Conservation (phyloP, 1,140 invertebrate species). For the Drosophila willistoni region DNA sequence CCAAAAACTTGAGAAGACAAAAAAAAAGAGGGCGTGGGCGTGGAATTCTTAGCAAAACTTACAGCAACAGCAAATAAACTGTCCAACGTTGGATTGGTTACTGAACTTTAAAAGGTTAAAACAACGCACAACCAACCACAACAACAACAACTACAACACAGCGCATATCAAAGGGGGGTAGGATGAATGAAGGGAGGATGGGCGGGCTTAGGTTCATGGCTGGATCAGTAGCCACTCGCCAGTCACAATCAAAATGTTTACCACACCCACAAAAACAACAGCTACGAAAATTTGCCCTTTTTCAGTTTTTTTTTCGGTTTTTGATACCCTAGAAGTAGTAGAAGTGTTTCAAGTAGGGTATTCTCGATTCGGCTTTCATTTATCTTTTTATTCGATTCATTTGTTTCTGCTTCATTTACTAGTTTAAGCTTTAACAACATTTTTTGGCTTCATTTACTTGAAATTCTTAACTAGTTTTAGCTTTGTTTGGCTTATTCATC, state of each 20-base stretch:
- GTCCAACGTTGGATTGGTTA: slow-evolving; percentile 35
- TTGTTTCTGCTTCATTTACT: no score
- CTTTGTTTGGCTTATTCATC: no score
- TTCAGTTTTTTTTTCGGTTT: background rate
- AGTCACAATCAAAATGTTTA: slow-evolving; percentile 2
- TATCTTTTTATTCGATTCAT: no score
- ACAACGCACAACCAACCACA: background rate
- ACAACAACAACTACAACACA: no score
- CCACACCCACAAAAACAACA: background rate
- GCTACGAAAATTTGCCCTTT: slow-evolving; percentile 1
- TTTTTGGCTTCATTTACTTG: no score
- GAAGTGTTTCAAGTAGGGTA: background rate
- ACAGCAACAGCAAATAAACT: background rate
- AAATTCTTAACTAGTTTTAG: no score
- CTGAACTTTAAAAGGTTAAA: slow-evolving; percentile 64
- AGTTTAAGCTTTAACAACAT: no score
- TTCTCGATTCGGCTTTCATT: background rate
- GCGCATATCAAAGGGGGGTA: background rate
- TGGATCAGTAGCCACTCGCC: slow-evolving; percentile 35
- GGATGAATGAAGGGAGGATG: slow-evolving; percentile 9
- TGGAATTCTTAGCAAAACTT: slow-evolving; percentile 8
- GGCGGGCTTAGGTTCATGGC: slow-evolving; percentile 59
- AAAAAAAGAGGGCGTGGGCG: slow-evolving; percentile 11
- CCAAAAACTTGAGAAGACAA: background rate
- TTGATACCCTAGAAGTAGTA: background rate